Evolutionary conservation across 2,113 vertebrate genomes (phyloP).

Genomic region (Strigops habroptila): DNA sequence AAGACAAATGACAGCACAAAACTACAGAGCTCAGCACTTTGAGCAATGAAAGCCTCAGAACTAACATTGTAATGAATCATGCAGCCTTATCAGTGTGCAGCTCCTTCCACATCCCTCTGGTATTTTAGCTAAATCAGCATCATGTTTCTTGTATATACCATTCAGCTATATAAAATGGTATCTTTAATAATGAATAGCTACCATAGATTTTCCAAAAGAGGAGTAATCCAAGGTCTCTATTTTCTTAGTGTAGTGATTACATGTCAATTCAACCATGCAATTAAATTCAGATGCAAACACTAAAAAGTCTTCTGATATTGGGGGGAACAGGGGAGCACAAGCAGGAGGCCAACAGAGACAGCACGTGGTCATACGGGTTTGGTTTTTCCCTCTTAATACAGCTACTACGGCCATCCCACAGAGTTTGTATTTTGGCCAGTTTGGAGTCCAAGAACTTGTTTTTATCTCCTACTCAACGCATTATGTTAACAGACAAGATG

Average conservation of each 20-base stretch:
- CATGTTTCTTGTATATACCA: background rate
- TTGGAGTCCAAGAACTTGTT: background rate
- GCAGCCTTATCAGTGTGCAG: constrained; percentile 10
- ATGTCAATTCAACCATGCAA: background rate
- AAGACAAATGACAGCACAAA: constrained; percentile 37
- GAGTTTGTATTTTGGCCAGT: background rate
- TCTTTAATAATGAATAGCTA: background rate
- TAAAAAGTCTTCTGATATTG: background rate
- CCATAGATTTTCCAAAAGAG: background rate
- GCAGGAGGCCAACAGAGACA: background rate
- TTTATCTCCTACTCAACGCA: background rate
- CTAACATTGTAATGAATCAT: constrained; percentile 11
- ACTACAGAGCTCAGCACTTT: constrained; percentile 35
- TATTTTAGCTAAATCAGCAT: constrained; percentile 52
- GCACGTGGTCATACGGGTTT: background rate
- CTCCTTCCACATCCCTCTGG: constrained; percentile 42
- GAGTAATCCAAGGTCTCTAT: background rate
- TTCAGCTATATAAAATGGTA: background rate
- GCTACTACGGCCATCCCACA: background rate
- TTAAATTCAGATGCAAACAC: background rate
- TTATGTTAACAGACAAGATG: background rate
- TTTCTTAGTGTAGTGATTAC: background rate
- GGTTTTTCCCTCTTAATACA: background rate
- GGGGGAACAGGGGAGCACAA: background rate
- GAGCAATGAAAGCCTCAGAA: constrained; percentile 19